Evolutionary conservation across 2,888 invertebrate genomes (phyloP), one percentile per base, ranked within the genome.

Genomic region (Macrosoma leucophasiata): DNA sequence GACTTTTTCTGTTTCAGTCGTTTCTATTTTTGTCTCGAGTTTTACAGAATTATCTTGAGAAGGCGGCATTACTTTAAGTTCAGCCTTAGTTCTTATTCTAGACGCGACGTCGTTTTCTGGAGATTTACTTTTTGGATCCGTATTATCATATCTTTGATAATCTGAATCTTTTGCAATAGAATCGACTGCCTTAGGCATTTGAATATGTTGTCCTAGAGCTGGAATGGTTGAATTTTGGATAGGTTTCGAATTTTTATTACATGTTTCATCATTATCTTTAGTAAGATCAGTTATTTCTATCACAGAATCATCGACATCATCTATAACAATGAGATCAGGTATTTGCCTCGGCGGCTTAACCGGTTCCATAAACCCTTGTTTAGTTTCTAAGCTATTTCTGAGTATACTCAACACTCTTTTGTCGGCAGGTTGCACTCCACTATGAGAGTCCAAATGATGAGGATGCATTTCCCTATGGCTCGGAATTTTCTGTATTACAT

Each of bases 1-100:
- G 33, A 54, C 44, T 46, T 62, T 67, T 42, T 63, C 67, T 24
- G 45, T 35, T 32, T 48, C 25, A n/a, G 39, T 18, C 32, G 36
- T 39, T 33, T 46, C 46, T 25, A 48, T 49, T 41, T 63, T 71
- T 9, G 39, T 38, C 15, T 71, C 71, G 17, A 50, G 14, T 55
- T 68, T 73, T 11, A 55, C 12, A 21, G 55, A 44, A 39, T 39
- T 58, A 36, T 79, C 77, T 53, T 75, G 70, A 22, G 77, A 70
- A n/a, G 78, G 75, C 14, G 76, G 81, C 73, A 78, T 72, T 18
- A 73, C 86, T 71, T 95, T 95, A 21, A 94, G 75, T 73, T 95
- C 95, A 2, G 93, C 95, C 76, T 95, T 95, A 3, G 95, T 95
- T 46, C 94, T 86, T 56, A 95, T 94, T 58, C 94, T 86, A 7